These are phyloP conservation scores for Amblyraja radiata DNA, from an alignment of 2,797 vertebrate genomes.

Conservation along the genomic window DNA sequence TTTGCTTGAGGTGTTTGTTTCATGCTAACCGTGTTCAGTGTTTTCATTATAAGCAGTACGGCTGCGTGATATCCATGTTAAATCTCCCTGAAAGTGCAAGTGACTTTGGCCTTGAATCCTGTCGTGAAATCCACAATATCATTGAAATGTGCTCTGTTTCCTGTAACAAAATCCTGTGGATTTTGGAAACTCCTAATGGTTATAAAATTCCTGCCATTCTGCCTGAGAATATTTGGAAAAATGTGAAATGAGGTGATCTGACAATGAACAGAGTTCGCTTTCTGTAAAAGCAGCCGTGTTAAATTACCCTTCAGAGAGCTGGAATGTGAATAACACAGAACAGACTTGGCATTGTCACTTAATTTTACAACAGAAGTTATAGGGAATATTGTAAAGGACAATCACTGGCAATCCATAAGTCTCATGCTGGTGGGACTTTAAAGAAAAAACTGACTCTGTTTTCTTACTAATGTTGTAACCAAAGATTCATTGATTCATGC, in stretches of 20 bases:
- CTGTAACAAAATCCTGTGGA: constrained; percentile 30
- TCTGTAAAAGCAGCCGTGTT: constrained; percentile 34
- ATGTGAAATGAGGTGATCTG: constrained; percentile 22
- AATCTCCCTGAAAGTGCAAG: neutral
- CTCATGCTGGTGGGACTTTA: neutral
- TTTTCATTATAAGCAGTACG: neutral
- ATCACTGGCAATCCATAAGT: neutral
- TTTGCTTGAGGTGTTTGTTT: neutral
- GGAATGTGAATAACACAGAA: constrained; percentile 34
- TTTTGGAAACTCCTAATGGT: constrained; percentile 21
- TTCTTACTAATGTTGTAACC: neutral
- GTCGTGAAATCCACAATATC: neutral
- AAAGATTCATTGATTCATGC: neutral
- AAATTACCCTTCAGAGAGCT: constrained; percentile 31
- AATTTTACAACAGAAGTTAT: constrained; percentile 26
- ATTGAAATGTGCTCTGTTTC: constrained; percentile 2
- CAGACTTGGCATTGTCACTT: constrained; percentile 36
- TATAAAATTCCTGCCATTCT: constrained; percentile 27
- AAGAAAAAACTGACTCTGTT: neutral
- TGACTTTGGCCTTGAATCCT: neutral
- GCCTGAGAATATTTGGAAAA: constrained; percentile 26
- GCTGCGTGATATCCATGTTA: neutral
- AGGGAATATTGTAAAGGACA: constrained; percentile 12
- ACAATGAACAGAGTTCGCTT: constrained; percentile 11
- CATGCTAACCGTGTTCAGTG: too few relatives aligned